Evolutionary conservation across 2,797 vertebrate species (phyloP).

Genomic region (Pangasius krempfi): DNA sequence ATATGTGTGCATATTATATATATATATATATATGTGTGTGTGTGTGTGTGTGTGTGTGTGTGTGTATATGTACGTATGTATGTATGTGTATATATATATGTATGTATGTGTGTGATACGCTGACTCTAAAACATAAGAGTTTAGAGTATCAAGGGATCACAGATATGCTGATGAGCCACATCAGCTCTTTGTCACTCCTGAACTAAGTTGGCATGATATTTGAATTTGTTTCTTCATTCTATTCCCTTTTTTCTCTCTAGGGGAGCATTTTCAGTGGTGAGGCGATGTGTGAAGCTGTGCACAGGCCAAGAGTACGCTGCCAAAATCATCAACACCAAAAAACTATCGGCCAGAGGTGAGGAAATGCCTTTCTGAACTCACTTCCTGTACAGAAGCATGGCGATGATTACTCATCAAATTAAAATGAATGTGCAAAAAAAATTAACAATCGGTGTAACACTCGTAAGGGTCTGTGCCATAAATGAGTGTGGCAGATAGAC

Average conservation of each 20-base stretch:
- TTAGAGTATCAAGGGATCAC: neutral
- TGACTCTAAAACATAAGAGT: neutral
- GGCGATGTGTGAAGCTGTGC: conserved; percentile 94
- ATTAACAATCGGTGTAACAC: neutral
- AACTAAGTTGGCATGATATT: neutral
- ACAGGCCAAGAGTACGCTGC: conserved; percentile 95
- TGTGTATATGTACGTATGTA: too few relatives aligned
- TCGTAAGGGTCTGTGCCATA: neutral
- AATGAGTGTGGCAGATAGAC: neutral
- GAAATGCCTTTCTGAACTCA: neutral
- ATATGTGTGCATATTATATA: neutral
- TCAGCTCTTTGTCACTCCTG: neutral
- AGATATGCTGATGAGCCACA: neutral
- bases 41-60: too few relatives aligned
- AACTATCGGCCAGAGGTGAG: conserved; percentile 95
- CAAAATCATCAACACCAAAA: conserved; percentile 99
- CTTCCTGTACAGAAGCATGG: neutral
- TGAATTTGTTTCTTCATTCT: conserved; percentile 1
- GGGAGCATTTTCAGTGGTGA: conserved; percentile 96
- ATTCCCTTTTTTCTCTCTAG: conserved; percentile 69
- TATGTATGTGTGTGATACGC: too few relatives aligned
- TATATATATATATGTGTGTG: too few relatives aligned
- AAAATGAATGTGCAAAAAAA: neutral
- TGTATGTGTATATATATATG: too few relatives aligned
- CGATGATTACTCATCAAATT: neutral